Percentiles rank a stretch among this genome's conserved stretches.
phyloP scores from a whole-genome alignment of 2,113 vertebrate species.

The Ictalurus furcatus region DNA sequence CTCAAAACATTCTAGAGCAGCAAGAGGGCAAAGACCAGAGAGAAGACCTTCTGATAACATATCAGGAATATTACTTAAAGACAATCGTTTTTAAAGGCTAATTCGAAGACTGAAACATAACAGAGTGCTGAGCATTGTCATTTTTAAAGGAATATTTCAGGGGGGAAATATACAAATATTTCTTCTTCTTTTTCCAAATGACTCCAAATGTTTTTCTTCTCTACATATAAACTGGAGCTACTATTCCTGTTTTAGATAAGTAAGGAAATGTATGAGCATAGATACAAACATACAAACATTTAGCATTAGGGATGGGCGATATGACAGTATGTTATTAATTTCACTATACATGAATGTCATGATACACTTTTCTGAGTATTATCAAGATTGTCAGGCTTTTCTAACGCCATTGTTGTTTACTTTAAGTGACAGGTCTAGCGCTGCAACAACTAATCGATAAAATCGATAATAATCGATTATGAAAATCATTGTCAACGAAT shows the following conservation, averaged over 20 bases:
- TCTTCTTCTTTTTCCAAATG: not conserved
- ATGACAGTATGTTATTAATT: not conserved
- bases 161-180: not conserved
- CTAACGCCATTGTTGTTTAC: not conserved
- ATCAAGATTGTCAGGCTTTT: not conserved
- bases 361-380: not conserved
- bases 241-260: not conserved
- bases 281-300: not conserved
- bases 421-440: not conserved
- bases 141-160: not conserved
- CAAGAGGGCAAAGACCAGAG: not conserved
- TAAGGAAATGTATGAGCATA: not conserved
- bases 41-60: not conserved
- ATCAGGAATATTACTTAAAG: not conserved
- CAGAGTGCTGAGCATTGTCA: not conserved
- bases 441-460: too few relatives aligned
- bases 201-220: not conserved
- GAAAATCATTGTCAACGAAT: too few relatives aligned
- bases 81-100: not conserved
- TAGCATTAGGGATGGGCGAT: not conserved
- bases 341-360: not conserved
- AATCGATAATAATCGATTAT: too few relatives aligned
- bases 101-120: not conserved
- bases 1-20: conserved; percentile 72
- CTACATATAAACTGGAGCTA: not conserved